A percentile compares a stretch with the other conserved stretches of the same genome.
These are phyloP conservation scores for Cynaeus angustus DNA, from an alignment of 2,888 invertebrate species.

Conservation along the genomic window DNA sequence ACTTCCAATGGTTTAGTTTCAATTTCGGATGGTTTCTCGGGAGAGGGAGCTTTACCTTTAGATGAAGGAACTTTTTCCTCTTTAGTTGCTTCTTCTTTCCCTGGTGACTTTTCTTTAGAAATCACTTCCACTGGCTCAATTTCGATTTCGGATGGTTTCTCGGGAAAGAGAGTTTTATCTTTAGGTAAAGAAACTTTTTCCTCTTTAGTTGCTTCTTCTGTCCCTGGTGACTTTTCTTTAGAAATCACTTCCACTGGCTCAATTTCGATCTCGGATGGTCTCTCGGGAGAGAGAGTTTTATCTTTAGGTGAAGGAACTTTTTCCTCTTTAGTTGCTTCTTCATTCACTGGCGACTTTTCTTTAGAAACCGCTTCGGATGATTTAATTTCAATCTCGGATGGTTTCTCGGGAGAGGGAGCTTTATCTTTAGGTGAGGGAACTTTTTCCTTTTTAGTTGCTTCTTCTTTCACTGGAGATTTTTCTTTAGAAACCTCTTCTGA, in stretches of 20 bases:
- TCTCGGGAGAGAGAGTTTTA: constrained; percentile 5
- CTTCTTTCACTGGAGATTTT: neutral
- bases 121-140: neutral
- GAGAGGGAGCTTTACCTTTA: constrained; percentile 27
- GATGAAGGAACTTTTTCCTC: neutral
- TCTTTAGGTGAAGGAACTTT: constrained; percentile 14
- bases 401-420: constrained; percentile 2
- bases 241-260: constrained; percentile 16
- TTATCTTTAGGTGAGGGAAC: constrained; percentile 12
- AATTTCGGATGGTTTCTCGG: constrained; percentile 6
- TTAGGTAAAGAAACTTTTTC: neutral
- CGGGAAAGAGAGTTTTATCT: constrained; percentile 7
- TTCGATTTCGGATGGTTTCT: neutral
- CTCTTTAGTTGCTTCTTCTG: neutral
- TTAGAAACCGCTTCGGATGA: constrained; percentile 8
- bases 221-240: constrained; percentile 1
- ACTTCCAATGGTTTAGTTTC: constrained; percentile 33
- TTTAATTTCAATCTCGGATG: constrained; percentile 35
- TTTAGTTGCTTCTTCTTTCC: neutral
- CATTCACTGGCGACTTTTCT: neutral
- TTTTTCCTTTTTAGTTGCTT: neutral
- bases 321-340: neutral
- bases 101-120: constrained; percentile 8
- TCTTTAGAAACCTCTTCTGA: neutral
- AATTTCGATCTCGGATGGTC: constrained; percentile 19